phyloP scores from a whole-genome alignment of 2,888 invertebrate species.

The Agonopterix arenella region DNA sequence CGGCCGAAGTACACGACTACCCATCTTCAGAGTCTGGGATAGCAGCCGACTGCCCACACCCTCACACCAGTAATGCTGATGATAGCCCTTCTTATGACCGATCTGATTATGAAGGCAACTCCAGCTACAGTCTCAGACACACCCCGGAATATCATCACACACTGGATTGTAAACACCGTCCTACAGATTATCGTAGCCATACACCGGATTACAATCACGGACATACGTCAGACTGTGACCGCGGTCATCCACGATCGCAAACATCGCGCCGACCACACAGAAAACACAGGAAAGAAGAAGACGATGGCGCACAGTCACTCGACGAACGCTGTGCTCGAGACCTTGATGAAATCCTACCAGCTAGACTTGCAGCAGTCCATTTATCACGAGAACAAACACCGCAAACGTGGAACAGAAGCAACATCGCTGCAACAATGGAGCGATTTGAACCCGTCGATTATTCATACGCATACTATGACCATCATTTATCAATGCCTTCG shows the following conservation, averaged over 20 bases:
- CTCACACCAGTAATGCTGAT: conserved; percentile 65
- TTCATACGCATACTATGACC: conserved; percentile 90
- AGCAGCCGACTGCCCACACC: conserved; percentile 67
- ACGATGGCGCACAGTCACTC: conserved; percentile 64
- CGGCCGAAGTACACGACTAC: conserved; percentile 71
- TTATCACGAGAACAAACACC: conserved; percentile 59
- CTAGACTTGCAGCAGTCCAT: conserved; percentile 67
- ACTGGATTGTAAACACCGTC: conserved; percentile 58
- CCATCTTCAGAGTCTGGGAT: conserved; percentile 75
- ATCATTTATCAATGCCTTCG: conserved; percentile 80
- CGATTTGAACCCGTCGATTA: conserved; percentile 84
- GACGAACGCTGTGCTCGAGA: conserved; percentile 69
- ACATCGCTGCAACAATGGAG: conserved; percentile 81
- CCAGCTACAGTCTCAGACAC: conserved; percentile 58
- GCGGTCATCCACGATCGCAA: conserved; percentile 53
- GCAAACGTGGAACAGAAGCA: conserved; percentile 79
- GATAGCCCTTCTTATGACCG: conserved; percentile 68
- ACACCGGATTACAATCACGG: conserved; percentile 65
- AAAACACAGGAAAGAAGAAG: conserved; percentile 59
- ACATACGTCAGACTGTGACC: conserved; percentile 57
- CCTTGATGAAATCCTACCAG: conserved; percentile 70
- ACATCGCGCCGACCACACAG: conserved; percentile 55
- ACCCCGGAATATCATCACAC: conserved; percentile 61
- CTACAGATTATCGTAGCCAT: conserved; percentile 58
- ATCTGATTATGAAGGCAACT: conserved; percentile 65